Evolutionary conservation across 2,113 vertebrate species (phyloP).

Genomic region (Rhinoderma darwinii): DNA sequence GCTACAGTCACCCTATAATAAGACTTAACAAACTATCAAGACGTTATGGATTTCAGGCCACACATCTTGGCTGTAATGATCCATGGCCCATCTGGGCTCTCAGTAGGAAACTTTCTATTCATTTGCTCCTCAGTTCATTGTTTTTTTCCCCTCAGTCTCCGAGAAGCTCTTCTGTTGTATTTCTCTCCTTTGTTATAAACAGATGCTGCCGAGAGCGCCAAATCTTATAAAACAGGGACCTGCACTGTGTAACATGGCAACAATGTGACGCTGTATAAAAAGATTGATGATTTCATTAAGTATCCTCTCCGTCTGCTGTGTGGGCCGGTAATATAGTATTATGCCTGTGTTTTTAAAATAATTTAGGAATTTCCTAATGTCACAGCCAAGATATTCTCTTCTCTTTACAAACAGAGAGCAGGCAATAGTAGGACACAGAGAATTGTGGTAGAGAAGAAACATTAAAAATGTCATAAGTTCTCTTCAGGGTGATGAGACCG

Average conservation of each 20-base stretch:
- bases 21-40: not conserved
- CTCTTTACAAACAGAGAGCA: not conserved
- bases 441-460: too few species aligned
- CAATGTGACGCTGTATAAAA: not conserved
- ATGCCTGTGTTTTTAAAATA: not conserved
- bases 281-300: conserved; percentile 6
- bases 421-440: too few species aligned
- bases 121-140: not conserved
- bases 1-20: not conserved
- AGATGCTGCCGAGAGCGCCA: not conserved
- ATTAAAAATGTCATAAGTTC: too few species aligned
- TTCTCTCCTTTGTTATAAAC: not conserved
- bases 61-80: not conserved
- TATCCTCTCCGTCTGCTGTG: not conserved
- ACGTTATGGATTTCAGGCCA: not conserved
- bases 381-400: not conserved
- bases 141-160: not conserved
- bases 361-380: not conserved
- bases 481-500: too few species aligned
- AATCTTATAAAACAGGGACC: not conserved
- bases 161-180: not conserved
- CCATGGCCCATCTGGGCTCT: not conserved
- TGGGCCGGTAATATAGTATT: conserved; percentile 8
- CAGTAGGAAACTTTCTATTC: conserved; percentile 3
- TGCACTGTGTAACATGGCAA: not conserved